Base-by-base conservation (phyloP, 2,797 vertebrate species). In the Platalea minor region DNA sequence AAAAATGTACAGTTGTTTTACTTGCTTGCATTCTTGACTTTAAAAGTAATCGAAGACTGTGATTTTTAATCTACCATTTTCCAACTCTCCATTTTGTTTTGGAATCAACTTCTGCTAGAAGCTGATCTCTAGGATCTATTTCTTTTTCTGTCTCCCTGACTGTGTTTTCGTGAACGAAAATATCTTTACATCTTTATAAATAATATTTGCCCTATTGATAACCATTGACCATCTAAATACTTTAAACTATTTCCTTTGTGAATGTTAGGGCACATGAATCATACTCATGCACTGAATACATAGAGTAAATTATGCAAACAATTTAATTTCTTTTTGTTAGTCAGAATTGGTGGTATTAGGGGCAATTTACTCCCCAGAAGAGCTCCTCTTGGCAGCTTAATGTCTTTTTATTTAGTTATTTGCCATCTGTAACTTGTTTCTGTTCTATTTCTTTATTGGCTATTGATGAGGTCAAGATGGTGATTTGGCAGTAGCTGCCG, bases 341-440 rank as follows among this genome's bases (percentile, higher is more conserved):
- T 31, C 50, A 78, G 46, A 89, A 69, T 3, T 41, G 51, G 25
- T 63, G 57, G 12, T 43, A 17, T 60, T 48, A 61, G 13, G 16
- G 61, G n/a, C 35, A 81, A 28, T 79, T 96, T 74, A 59, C 51
- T 81, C 41, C 54, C 46, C 65, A 90, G 54, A 89, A 79, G 46
- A 78, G 50, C 54, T 85, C 28, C 16, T 73, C 43, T 75, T 88
- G 64, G 56, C 65, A 78, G 75, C 61, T 48, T 81, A 39, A 89
- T 69, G 11, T 76, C 51, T 84, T 92, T 91, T 76, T 81, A 64
- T 93, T 89, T 73, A 56, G 73, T 33, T 89, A 75, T 92, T 93
- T 91, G 61, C 85, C 89, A 92, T 94, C 91, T 95, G 95, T 64
- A 92, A 33, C 15, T 93, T 73, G 75, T 97, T 96, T 89, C 78